Evolutionary conservation across 2,888 invertebrate species (phyloP).

Genomic region (Nomada hirtipes): DNA sequence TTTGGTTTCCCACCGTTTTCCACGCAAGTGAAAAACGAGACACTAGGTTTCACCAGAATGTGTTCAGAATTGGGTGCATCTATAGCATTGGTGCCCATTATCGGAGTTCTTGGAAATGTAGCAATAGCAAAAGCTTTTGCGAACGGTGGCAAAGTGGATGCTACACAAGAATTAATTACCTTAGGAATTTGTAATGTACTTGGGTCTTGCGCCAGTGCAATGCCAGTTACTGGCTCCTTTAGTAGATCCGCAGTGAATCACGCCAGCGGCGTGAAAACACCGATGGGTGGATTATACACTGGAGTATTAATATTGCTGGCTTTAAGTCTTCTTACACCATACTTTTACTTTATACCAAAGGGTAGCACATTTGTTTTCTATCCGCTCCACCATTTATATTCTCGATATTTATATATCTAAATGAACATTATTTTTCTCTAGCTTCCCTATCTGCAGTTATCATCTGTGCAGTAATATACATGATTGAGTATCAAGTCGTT

Average conservation of each 20-base stretch:
- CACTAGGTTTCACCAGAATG: slow-evolving; percentile 89
- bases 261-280: slow-evolving; percentile 96
- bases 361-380: slow-evolving; percentile 63
- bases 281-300: slow-evolving; percentile 94
- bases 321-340: slow-evolving; percentile 93
- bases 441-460: slow-evolving; percentile 96
- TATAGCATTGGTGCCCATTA: slow-evolving; percentile 93
- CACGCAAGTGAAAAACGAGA: slow-evolving; percentile 87
- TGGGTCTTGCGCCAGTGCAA: slow-evolving; percentile 95
- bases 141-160: slow-evolving; percentile 92
- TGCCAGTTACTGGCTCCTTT: slow-evolving; percentile 96
- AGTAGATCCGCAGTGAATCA: slow-evolving; percentile 97
- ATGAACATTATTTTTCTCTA: slow-evolving; percentile 44
- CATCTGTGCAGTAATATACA: slow-evolving; percentile 97
- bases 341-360: slow-evolving; percentile 95
- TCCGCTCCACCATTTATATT: not conserved
- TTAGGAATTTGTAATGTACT: slow-evolving; percentile 93
- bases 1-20: slow-evolving; percentile 90
- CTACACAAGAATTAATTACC: slow-evolving; percentile 95
- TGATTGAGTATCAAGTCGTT: slow-evolving; percentile 96
- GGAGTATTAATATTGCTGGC: slow-evolving; percentile 93
- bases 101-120: slow-evolving; percentile 96
- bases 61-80: slow-evolving; percentile 93
- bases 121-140: slow-evolving; percentile 98
- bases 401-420: not conserved